Base-by-base conservation (phyloP, 2,113 vertebrate genomes). In the Phocoena sinus region DNA sequence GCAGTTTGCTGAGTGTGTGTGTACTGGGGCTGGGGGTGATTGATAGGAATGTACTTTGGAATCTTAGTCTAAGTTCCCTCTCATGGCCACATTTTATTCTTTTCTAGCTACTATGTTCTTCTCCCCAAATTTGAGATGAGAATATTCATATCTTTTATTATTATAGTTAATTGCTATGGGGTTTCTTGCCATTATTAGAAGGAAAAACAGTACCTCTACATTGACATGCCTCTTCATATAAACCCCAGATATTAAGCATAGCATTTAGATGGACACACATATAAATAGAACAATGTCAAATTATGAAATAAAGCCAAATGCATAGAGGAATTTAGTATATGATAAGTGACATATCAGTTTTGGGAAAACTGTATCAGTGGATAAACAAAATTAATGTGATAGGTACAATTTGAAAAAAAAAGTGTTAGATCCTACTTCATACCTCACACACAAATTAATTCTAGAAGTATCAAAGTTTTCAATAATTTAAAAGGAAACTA, bases 331-430 rank as follows among this genome's bases (percentile, higher is more conserved):
- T 91, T 96, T 91, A 31, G 14, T 6, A 67, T 33, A 25, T 50
- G 8, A 58, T 23, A 83, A 58, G 14, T 50, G 12, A 2, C 11
- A 93, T 62, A 92, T 90, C 14, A 50, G 2, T 65, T 81, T 70
- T 20, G 18, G 25, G 44, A 73, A 84, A 95, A 73, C 12, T 81
- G 6, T 26, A 50, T 76, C 44, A 31, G 2, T 47, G 13, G 80
- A 81, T 81, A 89, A n/a, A 92, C 7, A 71, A 31, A 93, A 94
- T 28, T 33, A 85, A 56, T 84, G 26, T 62, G 36, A 71, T 14
- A 25, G 11, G 18, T 25, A 28, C 3, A 77, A 36, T 71, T 11
- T 26, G 68, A 3, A 18, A 4, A 0, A 3, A 2, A 9, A 8
- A 6, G 25, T 2, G 0, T 28, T 70, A 33, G 9, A 79, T 47